Conservation (phyloP, 2,113 vertebrate genomes). For the Pogonocichla stellata region DNA sequence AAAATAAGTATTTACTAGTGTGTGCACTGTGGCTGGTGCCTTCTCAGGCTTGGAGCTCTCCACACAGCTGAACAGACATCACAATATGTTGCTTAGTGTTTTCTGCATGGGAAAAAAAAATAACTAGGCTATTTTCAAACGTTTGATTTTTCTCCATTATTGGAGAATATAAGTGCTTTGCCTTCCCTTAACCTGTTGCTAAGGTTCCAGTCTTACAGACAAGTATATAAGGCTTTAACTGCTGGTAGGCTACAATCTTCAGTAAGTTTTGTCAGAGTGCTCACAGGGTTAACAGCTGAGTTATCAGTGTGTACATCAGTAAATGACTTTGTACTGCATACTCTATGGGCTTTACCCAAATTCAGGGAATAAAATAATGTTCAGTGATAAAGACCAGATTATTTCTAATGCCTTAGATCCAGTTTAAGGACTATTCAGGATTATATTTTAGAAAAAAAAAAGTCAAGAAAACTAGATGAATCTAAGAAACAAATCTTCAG, state of each 20-base stretch:
- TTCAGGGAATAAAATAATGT: background rate
- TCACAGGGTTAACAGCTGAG: background rate
- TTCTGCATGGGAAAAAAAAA: background rate
- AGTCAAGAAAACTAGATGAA: background rate
- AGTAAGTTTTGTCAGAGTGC: background rate
- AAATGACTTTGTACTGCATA: background rate
- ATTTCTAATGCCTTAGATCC: background rate
- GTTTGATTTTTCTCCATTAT: background rate
- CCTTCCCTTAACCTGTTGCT: background rate
- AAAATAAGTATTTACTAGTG: background rate
- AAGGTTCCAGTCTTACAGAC: background rate
- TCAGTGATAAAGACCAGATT: background rate
- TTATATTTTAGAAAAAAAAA: too few species aligned
- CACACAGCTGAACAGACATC: background rate
- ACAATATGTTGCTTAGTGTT: background rate
- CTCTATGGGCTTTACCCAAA: background rate
- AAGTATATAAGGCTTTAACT: background rate
- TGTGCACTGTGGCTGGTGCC: fast-evolving
- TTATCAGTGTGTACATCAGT: background rate
- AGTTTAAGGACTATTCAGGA: background rate
- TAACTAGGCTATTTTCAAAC: background rate
- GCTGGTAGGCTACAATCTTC: background rate
- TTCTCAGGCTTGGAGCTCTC: background rate
- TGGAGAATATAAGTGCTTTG: background rate
- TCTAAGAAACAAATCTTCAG: background rate